These are phyloP conservation scores for Drosophila carrolli DNA, from an alignment of 1,140 invertebrate genomes.

Conservation along the genomic window DNA sequence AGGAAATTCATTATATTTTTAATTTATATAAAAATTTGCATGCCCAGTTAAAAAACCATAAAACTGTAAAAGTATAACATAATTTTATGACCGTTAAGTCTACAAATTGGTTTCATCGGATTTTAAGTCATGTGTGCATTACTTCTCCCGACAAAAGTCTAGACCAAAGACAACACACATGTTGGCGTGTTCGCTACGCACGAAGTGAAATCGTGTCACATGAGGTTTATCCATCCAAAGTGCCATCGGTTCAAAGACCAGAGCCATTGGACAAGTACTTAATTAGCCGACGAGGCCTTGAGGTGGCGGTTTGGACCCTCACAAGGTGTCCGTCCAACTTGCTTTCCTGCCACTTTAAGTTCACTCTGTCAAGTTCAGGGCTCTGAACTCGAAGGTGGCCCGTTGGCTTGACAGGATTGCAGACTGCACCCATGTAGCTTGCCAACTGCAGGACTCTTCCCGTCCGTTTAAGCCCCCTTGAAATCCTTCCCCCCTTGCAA, in stretches of 20 bases:
- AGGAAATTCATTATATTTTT: too few relatives aligned
- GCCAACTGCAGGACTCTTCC: conserved; percentile 33
- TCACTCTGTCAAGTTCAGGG: conserved; percentile 36
- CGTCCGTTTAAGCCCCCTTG: not conserved
- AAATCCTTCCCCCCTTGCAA: not conserved
- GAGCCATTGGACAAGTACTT: conserved; percentile 30
- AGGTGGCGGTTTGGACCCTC: not conserved
- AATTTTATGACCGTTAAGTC: too few relatives aligned
- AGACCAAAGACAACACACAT: conserved; percentile 23
- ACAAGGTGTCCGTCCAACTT: conserved; percentile 2
- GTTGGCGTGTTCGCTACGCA: conserved; percentile 13
- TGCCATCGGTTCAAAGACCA: conserved; percentile 23
- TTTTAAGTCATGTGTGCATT: not conserved
- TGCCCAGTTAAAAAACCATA: too few relatives aligned
- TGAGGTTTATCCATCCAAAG: conserved; percentile 20
- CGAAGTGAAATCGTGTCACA: conserved; percentile 22
- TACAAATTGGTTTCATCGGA: not conserved
- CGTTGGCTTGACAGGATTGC: conserved; percentile 10
- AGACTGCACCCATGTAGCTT: conserved; percentile 31
- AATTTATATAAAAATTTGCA: too few relatives aligned
- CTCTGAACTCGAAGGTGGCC: not conserved
- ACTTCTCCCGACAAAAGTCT: conserved; percentile 8
- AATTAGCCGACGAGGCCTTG: conserved; percentile 40
- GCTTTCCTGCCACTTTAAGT: conserved; percentile 33
- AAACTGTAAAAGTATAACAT: too few relatives aligned